Evolutionary conservation across 2,888 invertebrate species (phyloP).

Genomic region (Pomacea canaliculata): DNA sequence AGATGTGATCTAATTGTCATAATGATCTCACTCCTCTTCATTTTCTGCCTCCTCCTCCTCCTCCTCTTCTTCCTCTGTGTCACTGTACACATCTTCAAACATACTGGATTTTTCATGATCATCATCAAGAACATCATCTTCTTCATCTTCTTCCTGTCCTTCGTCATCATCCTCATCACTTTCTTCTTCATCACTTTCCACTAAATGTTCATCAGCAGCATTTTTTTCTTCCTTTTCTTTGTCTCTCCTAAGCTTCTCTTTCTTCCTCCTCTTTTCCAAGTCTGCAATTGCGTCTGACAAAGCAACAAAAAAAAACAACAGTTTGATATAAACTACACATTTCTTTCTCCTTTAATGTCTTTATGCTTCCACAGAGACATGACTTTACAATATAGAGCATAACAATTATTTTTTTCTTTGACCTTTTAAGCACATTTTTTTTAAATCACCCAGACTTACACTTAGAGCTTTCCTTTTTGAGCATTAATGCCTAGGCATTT

Average conservation of each 20-base stretch:
- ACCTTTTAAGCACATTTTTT: too few species aligned
- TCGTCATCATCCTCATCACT: conserved; percentile 39
- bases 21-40: conserved; percentile 11
- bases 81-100: conserved; percentile 67
- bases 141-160: conserved; percentile 35
- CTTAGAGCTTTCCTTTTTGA: too few species aligned
- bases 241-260: conserved; percentile 19
- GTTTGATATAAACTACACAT: too few species aligned
- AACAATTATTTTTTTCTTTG: too few species aligned
- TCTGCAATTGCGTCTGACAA: conserved; percentile 26
- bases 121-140: conserved; percentile 56
- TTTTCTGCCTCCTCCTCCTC: conserved; percentile 55
- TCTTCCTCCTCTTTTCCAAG: conserved; percentile 21
- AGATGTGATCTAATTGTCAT: too few species aligned
- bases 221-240: conserved; percentile 16
- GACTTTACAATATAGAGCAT: too few species aligned
- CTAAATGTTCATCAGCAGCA: conserved; percentile 1
- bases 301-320: neutral
- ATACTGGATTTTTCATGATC: conserved; percentile 55
- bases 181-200: conserved; percentile 29
- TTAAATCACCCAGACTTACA: too few species aligned
- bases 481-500: too few species aligned
- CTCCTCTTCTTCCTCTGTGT: conserved; percentile 66
- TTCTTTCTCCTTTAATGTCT: too few species aligned
- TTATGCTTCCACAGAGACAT: too few species aligned